phyloP scores from a whole-genome alignment of 2,113 vertebrate genomes.

The Mormoops blainvillei region DNA sequence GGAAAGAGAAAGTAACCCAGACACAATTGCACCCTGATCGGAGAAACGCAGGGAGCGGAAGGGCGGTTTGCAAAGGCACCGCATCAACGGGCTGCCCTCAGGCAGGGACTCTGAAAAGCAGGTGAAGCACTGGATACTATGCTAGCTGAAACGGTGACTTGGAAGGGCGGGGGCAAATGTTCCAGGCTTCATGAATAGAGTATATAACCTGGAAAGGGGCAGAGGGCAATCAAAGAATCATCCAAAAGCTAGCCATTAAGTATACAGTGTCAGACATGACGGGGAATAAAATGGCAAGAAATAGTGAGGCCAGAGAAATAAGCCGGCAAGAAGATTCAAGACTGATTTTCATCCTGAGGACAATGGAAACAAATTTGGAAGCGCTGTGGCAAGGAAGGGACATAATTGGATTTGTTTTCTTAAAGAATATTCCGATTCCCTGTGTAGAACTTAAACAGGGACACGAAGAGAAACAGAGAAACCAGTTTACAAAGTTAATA shows the following conservation, averaged over 20 bases:
- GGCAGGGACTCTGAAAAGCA: not conserved
- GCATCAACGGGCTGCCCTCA: not conserved
- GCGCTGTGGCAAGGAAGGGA: not conserved
- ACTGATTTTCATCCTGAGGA: not conserved
- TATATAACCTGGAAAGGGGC: not conserved
- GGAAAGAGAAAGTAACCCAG: not conserved
- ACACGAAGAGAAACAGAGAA: not conserved
- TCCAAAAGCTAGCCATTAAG: not conserved
- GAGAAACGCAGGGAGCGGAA: not conserved
- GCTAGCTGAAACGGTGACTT: not conserved
- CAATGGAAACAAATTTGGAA: not conserved
- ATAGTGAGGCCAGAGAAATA: not conserved
- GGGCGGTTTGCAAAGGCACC: not conserved
- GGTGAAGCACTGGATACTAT: too few relatives aligned
- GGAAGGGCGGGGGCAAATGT: not conserved
- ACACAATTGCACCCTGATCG: not conserved
- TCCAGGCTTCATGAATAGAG: not conserved
- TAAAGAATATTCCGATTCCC: not conserved
- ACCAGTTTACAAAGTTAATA: not conserved
- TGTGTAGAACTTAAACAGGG: not conserved
- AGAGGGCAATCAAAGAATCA: not conserved
- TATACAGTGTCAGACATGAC: not conserved
- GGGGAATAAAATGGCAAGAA: not conserved
- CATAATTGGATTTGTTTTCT: not conserved
- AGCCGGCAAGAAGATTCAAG: not conserved